A percentile compares a stretch with the other conserved stretches of the same genome.
Evolutionary conservation across 1,140 invertebrate genomes (phyloP).

Genomic region (Glossosoma conforme): DNA sequence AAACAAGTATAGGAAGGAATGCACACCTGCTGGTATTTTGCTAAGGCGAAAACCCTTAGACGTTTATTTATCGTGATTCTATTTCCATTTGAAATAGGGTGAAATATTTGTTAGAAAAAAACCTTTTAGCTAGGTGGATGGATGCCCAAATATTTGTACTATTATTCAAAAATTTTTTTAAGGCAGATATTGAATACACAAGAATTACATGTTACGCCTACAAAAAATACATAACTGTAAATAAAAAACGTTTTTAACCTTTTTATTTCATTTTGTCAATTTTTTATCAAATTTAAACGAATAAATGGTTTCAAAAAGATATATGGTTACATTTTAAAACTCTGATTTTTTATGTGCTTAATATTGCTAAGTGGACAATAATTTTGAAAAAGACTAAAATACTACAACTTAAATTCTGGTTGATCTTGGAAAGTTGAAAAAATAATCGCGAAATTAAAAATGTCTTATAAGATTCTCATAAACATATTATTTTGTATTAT

Average conservation of each 20-base stretch:
- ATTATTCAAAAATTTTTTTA: too few species aligned
- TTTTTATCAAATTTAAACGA: background rate
- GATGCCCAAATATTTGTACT: too few species aligned
- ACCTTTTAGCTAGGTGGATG: too few species aligned
- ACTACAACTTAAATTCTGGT: background rate
- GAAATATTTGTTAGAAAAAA: too few species aligned
- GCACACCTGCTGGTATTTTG: slow-evolving; percentile 15
- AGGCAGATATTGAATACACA: too few species aligned
- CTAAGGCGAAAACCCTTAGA: slow-evolving; percentile 3
- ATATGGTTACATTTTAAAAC: background rate
- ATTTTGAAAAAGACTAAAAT: background rate
- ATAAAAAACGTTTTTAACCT: too few species aligned
- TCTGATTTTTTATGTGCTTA: background rate
- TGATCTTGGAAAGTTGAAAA: background rate
- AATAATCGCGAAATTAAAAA: slow-evolving; percentile 5
- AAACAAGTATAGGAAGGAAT: slow-evolving; percentile 20
- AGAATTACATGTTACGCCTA: too few species aligned
- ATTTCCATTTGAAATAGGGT: too few species aligned
- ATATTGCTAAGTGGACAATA: background rate
- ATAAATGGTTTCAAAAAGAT: background rate
- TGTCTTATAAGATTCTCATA: background rate
- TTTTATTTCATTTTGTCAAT: too few species aligned
- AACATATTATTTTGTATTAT: too few species aligned
- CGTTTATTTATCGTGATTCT: background rate
- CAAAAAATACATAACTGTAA: too few species aligned